phyloP scores from a whole-genome alignment of 1,140 invertebrate genomes.

The Periplaneta americana region DNA sequence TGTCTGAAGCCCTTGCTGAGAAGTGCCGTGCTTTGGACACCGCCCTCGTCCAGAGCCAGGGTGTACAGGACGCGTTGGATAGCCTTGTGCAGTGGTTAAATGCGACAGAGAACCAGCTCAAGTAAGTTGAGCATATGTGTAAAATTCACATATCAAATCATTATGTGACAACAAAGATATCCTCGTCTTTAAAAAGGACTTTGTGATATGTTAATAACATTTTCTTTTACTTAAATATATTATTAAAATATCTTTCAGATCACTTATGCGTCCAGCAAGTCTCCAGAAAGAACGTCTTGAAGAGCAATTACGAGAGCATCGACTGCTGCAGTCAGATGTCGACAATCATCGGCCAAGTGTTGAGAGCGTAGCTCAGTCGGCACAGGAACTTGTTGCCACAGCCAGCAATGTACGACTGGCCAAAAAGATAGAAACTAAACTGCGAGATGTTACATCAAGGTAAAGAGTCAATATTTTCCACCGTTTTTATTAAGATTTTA shows the following conservation, averaged over 20 bases:
- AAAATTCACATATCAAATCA: background rate
- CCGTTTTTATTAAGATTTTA: background rate
- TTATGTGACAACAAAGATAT: background rate
- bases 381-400: conserved; percentile 71
- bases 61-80: conserved; percentile 89
- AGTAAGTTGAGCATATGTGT: conserved; percentile 43
- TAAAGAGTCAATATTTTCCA: no score
- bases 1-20: conserved; percentile 62
- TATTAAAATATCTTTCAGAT: conserved; percentile 39
- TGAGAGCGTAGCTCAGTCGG: conserved; percentile 70
- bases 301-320: conserved; percentile 81
- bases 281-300: conserved; percentile 83
- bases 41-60: conserved; percentile 86
- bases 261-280: conserved; percentile 73
- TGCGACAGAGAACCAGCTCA: conserved; percentile 75
- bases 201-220: background rate
- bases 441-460: conserved; percentile 71
- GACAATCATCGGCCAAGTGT: conserved; percentile 80
- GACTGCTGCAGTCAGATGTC: conserved; percentile 73
- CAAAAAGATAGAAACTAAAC: conserved; percentile 82
- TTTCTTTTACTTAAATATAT: no score
- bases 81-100: conserved; percentile 79
- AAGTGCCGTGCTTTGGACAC: conserved; percentile 83
- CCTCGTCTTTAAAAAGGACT: background rate
- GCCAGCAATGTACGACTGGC: conserved; percentile 81